Conservation (phyloP, 1,140 invertebrate species). For the Pseudomyrmex flavicornis region DNA sequence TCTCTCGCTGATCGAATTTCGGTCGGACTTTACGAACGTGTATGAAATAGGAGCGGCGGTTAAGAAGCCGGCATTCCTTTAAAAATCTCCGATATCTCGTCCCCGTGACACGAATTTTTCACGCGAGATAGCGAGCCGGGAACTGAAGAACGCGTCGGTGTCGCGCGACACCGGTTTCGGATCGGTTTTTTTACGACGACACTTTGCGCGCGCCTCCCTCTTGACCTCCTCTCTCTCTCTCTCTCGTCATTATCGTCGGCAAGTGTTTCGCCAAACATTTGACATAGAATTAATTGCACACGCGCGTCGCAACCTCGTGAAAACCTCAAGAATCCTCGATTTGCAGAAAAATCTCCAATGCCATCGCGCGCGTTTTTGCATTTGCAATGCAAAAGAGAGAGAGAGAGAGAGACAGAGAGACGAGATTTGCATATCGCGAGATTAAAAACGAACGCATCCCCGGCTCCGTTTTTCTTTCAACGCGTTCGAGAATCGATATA, state of each 20-base stretch:
- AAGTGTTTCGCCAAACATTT: neutral
- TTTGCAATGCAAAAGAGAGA: constrained; percentile 5
- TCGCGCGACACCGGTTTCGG: neutral
- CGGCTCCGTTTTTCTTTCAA: neutral
- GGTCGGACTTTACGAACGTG: constrained; percentile 6
- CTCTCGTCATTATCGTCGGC: neutral
- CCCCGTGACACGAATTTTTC: constrained; percentile 17
- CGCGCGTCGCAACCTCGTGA: neutral
- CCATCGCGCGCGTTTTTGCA: neutral
- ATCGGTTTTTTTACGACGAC: neutral
- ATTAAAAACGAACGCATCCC: constrained; percentile 10
- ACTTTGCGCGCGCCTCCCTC: neutral
- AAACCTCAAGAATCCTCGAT: neutral
- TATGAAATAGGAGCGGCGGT: constrained; percentile 51
- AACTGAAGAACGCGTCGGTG: constrained; percentile 1
- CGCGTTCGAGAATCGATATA: neutral
- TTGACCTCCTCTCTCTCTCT: neutral
- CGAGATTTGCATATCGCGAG: too few relatives aligned
- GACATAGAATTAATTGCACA: neutral
- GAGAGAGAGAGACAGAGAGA: too few relatives aligned
- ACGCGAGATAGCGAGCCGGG: neutral
- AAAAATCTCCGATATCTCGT: neutral
- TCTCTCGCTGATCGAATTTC: constrained; percentile 36
- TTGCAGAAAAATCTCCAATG: neutral
- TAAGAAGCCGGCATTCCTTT: constrained; percentile 28